Evolutionary conservation across 53 echinoderm and acorn worm species (phyloP), one percentile per base, ranked within the genome.

Genomic region (Mesocentrotus franciscanus): DNA sequence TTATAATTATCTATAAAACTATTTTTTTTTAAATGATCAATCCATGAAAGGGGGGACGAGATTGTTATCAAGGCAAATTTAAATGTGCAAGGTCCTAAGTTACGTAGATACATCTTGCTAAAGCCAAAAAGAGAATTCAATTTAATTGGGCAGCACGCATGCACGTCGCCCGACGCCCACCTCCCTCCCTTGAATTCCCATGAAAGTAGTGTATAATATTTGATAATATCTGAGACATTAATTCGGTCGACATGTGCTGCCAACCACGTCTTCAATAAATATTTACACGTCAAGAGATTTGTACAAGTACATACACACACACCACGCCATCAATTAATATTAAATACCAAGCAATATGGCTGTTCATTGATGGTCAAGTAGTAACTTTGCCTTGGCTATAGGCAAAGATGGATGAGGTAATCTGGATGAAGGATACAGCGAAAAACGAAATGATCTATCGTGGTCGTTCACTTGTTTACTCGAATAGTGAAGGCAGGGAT

Each of bases 251-350:
- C 90, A 90, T 64, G 90, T 61, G 30, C 90, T 90, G 61, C 90
- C 89, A 90, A 61, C 61, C 90, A 15, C 90, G 64, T 61, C 64
- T 90, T 61, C 61, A 90, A 90, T 90, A 90, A 90, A 62, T n/a
- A 61, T 27, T 33, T 6, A 61, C 16, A 61, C 64, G 61, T 90
- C 90, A 90, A 57, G 16, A 85, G 85, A 85, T 90, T 90, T 90
- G 90, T 61, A 33, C 90, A 90, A 90, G 59, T 89, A 89, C 89
- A n/a, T n/a, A 89, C 89, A 89, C 32, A 61, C 64, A 9, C 61
- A 64, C 30, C 90, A 34, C 61, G 61, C 62, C 4, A 90, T 60
- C 90, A 90, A 90, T 90, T 57, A 85, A 85, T 85, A 85, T n/a
- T n/a, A 85, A 56, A 85, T 57, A 26, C 24, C 85, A 15, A 16